Evolutionary conservation across 2,113 vertebrate species (phyloP), one percentile per base, ranked within the genome.

Genomic region (Phrynocephalus versicolor): DNA sequence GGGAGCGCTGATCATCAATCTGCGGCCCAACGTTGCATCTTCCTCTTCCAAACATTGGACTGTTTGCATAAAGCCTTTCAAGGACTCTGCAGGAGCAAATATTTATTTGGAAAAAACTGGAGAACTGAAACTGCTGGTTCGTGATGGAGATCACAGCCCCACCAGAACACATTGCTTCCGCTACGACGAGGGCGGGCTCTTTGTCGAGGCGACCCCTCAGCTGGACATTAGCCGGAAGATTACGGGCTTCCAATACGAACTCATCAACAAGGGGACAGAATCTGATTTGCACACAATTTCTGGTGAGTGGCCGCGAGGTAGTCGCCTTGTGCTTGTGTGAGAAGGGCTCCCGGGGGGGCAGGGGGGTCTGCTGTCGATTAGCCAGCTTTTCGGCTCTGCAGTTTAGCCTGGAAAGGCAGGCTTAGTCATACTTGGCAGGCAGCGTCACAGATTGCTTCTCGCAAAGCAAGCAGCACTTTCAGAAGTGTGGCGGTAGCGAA

Each of bases 101-200:
- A 95, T 99, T 96, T 99, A 99, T 97, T 97, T 99, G 97, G 98
- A 99, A 96, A 97, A 97, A 79, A 97, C 96, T 85, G 98, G 99
- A 92, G 96, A 97, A 93, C 96, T 99, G 91, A 97, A 96, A 67
- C 91, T 99, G 80, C 96, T 99, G 94, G 95, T 99, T 25, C 94
- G 79, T 8, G 98, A 99, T 0, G 94, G 96, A 74, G 97, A 97
- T 35, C 96, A 94, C 37, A 92, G 93, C 19, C 95, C 92, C 25
- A 91, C 96, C 86, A 97, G 93, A 84, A 97, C 97, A 57, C 97
- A 97, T 87, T 99, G 98, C 95, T 98, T 99, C 8, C 84, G 95
- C 90, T 97, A 98, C 55, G 96, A 96, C 33, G 97, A 98, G 91
- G 97, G 98, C 14, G 97, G 97, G 30, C 97, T 99, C 30, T 99